Evolutionary conservation across 53 echinoderm and acorn worm genomes (phyloP), one percentile per base, ranked within the genome.

Genomic region (Henricia sp.): DNA sequence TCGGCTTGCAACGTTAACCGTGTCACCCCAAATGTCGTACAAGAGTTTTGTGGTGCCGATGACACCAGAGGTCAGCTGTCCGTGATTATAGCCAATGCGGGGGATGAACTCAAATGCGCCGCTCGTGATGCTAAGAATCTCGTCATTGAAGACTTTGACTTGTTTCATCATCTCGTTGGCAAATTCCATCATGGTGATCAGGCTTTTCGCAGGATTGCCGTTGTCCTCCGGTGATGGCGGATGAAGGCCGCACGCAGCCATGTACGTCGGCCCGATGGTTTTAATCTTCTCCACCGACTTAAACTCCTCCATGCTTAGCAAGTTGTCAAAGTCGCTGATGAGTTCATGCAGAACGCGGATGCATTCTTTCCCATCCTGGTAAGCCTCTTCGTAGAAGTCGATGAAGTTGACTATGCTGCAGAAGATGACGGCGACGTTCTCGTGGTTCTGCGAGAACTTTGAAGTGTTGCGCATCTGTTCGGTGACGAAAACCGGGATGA

Each of bases 1-100:
- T 4, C 99, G 92, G 52, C 99, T 99, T 19, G 99, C 99, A 13
- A 99, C 94, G 68, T 99, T 99, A 60, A 99, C 99, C 1, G 99
- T 94, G 73, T 99, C 99, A 0, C 99, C 99, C 99, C 99, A 99
- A 64, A 99, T 99, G 86, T 99, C 99, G 33, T 99, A 99, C 23
- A 99, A 88, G 48, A 95, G 92, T 88, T 99, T 99, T 17, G 99
- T 99, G 50, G 99, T 99, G 66, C 99, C 99, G 14, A 99, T 99
- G 30, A 99, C 99, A 14, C 99, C 99, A 0, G 99, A 94, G 20
- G 94, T 99, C 1, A 99, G 74, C 73, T 83, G 85, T n/a, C 99
- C 99, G 54, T 99, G 99, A 62, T 99, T 94, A 87, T 94, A 99
- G 20, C 99, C 99, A 37, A 99, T 99, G 59, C 99, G 86, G 37